A percentile compares a stretch with the other conserved stretches of the same genome.
Evolutionary conservation across 1,140 invertebrate species (phyloP).

Genomic region (Condylostylus longicornis): DNA sequence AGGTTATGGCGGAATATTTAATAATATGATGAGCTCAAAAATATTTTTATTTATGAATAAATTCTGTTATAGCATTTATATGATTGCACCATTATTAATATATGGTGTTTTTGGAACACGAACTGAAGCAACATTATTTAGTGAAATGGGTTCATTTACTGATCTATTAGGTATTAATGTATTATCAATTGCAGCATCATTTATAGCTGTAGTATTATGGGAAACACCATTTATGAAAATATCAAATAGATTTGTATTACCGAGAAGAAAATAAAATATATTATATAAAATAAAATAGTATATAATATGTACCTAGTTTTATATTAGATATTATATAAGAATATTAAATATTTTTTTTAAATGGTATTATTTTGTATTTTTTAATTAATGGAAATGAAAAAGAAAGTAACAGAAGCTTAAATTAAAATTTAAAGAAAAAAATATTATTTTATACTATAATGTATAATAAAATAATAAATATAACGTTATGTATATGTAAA

Average conservation of each 20-base stretch:
- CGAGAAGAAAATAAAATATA: neutral
- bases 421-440: no score
- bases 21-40: slow-evolving; percentile 5
- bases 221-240: slow-evolving; percentile 10
- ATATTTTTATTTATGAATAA: slow-evolving; percentile 9
- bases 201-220: slow-evolving; percentile 6
- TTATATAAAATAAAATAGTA: no score
- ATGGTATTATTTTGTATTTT: no score
- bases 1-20: slow-evolving; percentile 10
- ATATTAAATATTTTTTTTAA: no score
- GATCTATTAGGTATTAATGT: slow-evolving; percentile 9
- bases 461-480: no score
- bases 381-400: no score
- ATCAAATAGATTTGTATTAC: neutral
- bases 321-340: no score
- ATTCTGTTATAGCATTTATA: slow-evolving; percentile 13
- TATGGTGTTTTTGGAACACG: slow-evolving; percentile 7
- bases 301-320: no score
- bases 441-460: no score
- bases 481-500: no score
- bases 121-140: slow-evolving; percentile 10
- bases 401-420: no score
- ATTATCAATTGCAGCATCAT: slow-evolving; percentile 5
- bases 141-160: slow-evolving; percentile 6
- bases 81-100: slow-evolving; percentile 11